Base-by-base conservation (phyloP, 2,888 invertebrate species). In the Xanthia togata region DNA sequence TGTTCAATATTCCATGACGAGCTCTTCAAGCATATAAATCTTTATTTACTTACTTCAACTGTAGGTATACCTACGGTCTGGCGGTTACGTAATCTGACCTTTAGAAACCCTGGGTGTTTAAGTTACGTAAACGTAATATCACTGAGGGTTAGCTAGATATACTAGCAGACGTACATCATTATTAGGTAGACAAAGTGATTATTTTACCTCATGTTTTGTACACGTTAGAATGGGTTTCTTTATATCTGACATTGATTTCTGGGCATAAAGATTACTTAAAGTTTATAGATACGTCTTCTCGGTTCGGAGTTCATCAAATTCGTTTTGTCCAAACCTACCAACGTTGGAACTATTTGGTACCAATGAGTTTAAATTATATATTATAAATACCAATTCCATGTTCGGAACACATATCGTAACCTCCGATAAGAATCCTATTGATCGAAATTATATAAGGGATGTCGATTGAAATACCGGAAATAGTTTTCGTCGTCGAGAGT, bases 61-160 rank as follows among this genome's bases (percentile, higher is more conserved):
- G 35, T 77, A 59, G 59, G 20, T 60, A 23, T 35, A 35, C 26
- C 8, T 50, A 57, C 44, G 31, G 38, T 65, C 47, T 47, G 4
- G 23, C 9, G 14, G 55, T 82, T 71, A 79, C 60, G 17, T 74
- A 82, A 82, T 4, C 1, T 57, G 69, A 82, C 82, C 74, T 82
- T 82, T 79, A 38, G 71, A 55, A 35, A 20, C 20, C 74, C 64
- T 59, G 50, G 31, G 44, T 70, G 41, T 57, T 76, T 1, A 31
- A 50, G 38, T 81, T 78, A 81, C 62, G 65, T 79, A 71, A 69
- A 53, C 23, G 53, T 47, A 53, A 67, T 68, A 71, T 57, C n/a
- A 12, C 26, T n/a, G 53, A 70, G 31, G 47, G 65, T 44, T 38
- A 35, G 12, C 38, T 55, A 9, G 23, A 50, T 68, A 50, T 31